phyloP scores from a whole-genome alignment of 2,113 vertebrate species.

The Notarius lentiginosus region DNA sequence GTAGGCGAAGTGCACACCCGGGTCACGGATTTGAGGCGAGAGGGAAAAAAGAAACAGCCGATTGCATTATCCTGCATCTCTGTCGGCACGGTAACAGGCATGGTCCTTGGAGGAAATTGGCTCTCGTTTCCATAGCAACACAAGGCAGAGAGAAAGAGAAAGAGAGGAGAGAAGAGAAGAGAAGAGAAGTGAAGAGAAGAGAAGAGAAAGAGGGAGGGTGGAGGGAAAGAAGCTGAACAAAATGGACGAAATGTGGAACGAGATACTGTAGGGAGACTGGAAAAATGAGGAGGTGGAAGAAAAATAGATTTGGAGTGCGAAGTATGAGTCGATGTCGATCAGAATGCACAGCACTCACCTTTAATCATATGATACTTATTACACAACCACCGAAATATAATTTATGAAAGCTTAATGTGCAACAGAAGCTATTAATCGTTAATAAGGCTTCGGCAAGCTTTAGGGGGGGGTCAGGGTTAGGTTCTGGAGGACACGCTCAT shows the following conservation, averaged over 20 bases:
- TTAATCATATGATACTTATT: constrained; percentile 20
- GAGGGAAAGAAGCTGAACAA: constrained; percentile 62
- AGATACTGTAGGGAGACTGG: constrained; percentile 36
- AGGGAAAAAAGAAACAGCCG: constrained; percentile 15
- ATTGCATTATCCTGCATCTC: constrained; percentile 49
- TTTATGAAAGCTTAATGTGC: constrained; percentile 31
- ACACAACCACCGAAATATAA: constrained; percentile 26
- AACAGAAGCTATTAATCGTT: constrained; percentile 41
- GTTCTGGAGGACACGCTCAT: neutral
- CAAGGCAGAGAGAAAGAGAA: constrained; percentile 15
- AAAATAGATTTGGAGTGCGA: constrained; percentile 26
- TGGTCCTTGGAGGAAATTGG: constrained; percentile 31
- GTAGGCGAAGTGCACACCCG: constrained; percentile 23
- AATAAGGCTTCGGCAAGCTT: constrained; percentile 5
- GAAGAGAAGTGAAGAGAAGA: too few relatives aligned
- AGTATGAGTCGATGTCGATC: constrained; percentile 13
- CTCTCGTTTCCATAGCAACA: constrained; percentile 45
- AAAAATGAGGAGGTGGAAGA: neutral
- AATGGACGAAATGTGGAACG: constrained; percentile 43
- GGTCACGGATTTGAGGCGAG: constrained; percentile 27
- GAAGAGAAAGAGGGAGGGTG: neutral
- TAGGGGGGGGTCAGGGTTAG: neutral
- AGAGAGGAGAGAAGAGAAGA: neutral
- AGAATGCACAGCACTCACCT: constrained; percentile 26
- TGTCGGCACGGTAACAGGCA: constrained; percentile 35